phyloP scores from a whole-genome alignment of 2,797 vertebrate species.

The Macroramphosus scolopax region DNA sequence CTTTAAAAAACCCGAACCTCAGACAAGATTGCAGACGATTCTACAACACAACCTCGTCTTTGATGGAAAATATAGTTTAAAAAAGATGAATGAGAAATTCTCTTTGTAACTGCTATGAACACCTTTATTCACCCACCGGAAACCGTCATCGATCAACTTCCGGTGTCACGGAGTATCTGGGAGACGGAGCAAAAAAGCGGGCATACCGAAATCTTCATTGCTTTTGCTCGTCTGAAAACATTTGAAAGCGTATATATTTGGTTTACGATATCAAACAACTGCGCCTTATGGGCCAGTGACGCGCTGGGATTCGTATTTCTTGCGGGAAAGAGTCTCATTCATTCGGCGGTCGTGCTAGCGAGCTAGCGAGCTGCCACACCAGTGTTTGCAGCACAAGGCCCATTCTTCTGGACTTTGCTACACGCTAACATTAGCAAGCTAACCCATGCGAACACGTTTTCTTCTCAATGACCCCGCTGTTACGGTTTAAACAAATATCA shows the following conservation, averaged over 20 bases:
- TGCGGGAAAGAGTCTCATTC: slow-evolving; percentile 50
- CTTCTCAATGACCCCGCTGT: slow-evolving; percentile 37
- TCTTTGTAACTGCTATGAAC: too few relatives aligned
- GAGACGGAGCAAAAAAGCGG: slow-evolving; percentile 73
- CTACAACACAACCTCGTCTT: too few relatives aligned
- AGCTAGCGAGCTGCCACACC: slow-evolving; percentile 30
- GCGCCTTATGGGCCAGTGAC: neutral
- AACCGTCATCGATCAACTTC: slow-evolving; percentile 63
- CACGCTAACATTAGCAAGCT: slow-evolving; percentile 61
- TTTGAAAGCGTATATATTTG: slow-evolving; percentile 15
- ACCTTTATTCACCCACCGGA: slow-evolving; percentile 42
- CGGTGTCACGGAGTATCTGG: slow-evolving; percentile 69
- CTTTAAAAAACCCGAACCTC: too few relatives aligned
- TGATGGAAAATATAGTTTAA: too few relatives aligned
- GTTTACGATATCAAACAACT: slow-evolving; percentile 1
- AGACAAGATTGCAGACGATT: too few relatives aligned
- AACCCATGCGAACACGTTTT: slow-evolving; percentile 70
- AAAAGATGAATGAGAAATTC: too few relatives aligned
- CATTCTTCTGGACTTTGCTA: slow-evolving; percentile 72
- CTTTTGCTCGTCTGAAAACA: slow-evolving; percentile 29
- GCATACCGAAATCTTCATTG: slow-evolving; percentile 61
- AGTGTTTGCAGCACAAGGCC: slow-evolving; percentile 51
- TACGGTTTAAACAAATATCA: slow-evolving; percentile 24
- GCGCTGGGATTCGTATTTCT: slow-evolving; percentile 4
- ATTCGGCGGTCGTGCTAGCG: slow-evolving; percentile 51